phyloP scores from a whole-genome alignment of 2,113 vertebrate genomes.

The Corythoichthys haematopterus region DNA sequence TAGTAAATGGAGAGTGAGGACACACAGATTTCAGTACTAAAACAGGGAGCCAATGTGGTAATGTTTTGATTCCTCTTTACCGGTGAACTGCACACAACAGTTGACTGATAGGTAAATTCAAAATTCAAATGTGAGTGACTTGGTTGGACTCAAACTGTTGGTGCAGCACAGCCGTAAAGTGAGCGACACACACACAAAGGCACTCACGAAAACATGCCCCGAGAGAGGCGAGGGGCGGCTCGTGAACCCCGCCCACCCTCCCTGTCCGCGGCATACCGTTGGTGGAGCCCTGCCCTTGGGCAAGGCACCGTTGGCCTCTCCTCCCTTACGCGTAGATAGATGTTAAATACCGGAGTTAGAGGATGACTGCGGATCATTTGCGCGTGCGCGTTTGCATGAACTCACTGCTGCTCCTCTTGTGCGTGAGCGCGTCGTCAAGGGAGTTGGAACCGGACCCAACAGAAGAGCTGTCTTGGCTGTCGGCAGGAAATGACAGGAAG shows the following conservation, averaged over 20 bases:
- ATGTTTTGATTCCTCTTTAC: slow-evolving; percentile 16
- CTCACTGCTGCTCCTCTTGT: slow-evolving; percentile 95
- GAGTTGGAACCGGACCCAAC: slow-evolving; percentile 91
- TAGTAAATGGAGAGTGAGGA: slow-evolving; percentile 40
- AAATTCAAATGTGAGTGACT: background rate
- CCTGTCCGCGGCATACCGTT: slow-evolving; percentile 69
- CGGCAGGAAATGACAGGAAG: slow-evolving; percentile 83
- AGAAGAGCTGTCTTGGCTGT: slow-evolving; percentile 96
- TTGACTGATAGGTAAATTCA: slow-evolving; percentile 15
- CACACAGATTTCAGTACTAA: slow-evolving; percentile 54
- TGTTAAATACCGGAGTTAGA: slow-evolving; percentile 59
- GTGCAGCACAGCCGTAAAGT: slow-evolving; percentile 46
- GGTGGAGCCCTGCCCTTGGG: slow-evolving; percentile 67
- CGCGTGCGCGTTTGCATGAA: slow-evolving; percentile 38
- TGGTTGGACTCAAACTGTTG: slow-evolving; percentile 25
- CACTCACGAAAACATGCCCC: slow-evolving; percentile 64
- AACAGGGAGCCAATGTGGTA: slow-evolving; percentile 30
- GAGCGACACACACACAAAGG: slow-evolving; percentile 52
- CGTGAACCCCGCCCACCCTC: slow-evolving; percentile 54
- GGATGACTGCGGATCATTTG: background rate
- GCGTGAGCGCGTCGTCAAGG: slow-evolving; percentile 85
- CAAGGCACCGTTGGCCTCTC: slow-evolving; percentile 70
- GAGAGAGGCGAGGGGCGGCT: slow-evolving; percentile 45
- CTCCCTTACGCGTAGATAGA: slow-evolving; percentile 64
- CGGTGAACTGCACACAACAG: slow-evolving; percentile 56